phyloP scores from a whole-genome alignment of 2,888 invertebrate species.

The Acrocera orbiculus region DNA sequence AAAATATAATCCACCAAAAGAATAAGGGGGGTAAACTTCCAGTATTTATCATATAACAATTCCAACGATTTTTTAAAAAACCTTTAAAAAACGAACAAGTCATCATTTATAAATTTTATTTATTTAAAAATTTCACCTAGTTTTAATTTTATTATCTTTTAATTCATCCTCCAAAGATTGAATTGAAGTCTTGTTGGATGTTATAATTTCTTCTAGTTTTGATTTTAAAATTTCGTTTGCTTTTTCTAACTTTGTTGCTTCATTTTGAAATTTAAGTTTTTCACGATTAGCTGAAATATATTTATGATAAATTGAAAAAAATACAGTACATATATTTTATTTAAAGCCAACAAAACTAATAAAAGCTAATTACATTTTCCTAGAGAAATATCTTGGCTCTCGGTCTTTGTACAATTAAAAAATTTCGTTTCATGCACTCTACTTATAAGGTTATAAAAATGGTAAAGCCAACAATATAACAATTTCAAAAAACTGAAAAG shows the following conservation, averaged over 20 bases:
- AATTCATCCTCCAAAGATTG: constrained; percentile 20
- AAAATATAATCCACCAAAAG: constrained; percentile 26
- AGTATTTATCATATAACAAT: constrained; percentile 24
- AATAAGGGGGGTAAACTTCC: constrained; percentile 29
- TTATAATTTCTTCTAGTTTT: constrained; percentile 15
- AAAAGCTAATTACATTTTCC: too few relatives aligned
- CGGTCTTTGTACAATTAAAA: too few relatives aligned
- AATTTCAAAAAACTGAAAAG: too few relatives aligned
- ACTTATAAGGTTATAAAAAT: too few relatives aligned
- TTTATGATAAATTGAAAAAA: not conserved
- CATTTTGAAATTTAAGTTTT: constrained; percentile 16
- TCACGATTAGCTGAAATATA: constrained; percentile 21
- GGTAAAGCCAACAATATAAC: too few relatives aligned
- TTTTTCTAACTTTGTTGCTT: constrained; percentile 17
- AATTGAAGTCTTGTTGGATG: constrained; percentile 13
- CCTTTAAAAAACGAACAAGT: constrained; percentile 12
- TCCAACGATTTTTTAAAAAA: constrained; percentile 23
- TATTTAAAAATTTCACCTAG: constrained; percentile 16
- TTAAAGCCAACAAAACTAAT: too few relatives aligned
- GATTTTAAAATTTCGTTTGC: constrained; percentile 14
- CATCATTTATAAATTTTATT: not conserved
- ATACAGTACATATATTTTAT: not conserved
- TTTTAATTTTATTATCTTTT: constrained; percentile 20
- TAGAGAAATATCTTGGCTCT: too few relatives aligned
- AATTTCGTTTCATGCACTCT: too few relatives aligned